Conservation (phyloP, 2,113 vertebrate species). For the Scatophagus argus region DNA sequence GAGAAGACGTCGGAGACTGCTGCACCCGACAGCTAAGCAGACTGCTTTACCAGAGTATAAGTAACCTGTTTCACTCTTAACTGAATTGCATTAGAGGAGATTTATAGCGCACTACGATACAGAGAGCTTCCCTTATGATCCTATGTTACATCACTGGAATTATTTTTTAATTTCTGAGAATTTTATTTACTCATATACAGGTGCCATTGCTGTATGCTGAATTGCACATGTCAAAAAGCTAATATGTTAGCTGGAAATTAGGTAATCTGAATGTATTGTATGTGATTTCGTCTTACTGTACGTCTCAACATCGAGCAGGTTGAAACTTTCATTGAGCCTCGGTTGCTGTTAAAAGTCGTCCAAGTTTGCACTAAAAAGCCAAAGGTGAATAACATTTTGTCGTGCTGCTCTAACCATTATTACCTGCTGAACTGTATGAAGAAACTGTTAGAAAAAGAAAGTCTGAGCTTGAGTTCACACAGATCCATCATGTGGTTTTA, state of each 20-base stretch:
- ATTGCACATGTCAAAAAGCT: conserved; percentile 61
- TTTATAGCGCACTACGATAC: conserved; percentile 24
- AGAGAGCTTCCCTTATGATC: conserved; percentile 29
- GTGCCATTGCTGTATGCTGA: conserved; percentile 58
- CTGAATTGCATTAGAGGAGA: conserved; percentile 18
- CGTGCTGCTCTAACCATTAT: conserved; percentile 3
- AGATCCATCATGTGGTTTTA: conserved; percentile 27
- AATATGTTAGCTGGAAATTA: background rate
- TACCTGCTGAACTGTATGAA: conserved; percentile 19
- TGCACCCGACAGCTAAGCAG: conserved; percentile 23
- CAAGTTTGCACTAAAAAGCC: conserved; percentile 61
- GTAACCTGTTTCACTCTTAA: background rate
- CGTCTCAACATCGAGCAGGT: conserved; percentile 14
- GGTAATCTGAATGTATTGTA: conserved; percentile 52
- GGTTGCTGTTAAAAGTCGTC: conserved; percentile 27
- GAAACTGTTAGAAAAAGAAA: conserved; percentile 35
- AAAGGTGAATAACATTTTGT: conserved; percentile 29
- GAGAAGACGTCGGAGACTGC: conserved; percentile 8
- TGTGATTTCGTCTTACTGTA: conserved; percentile 8
- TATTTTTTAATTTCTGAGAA: conserved; percentile 18
- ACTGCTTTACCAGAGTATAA: background rate
- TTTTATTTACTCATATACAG: conserved; percentile 31
- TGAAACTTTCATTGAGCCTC: conserved; percentile 29
- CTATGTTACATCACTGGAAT: conserved; percentile 45
- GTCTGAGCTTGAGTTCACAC: conserved; percentile 11